Base-by-base conservation (phyloP, 2,113 vertebrate species). In the Bufo gargarizans region DNA sequence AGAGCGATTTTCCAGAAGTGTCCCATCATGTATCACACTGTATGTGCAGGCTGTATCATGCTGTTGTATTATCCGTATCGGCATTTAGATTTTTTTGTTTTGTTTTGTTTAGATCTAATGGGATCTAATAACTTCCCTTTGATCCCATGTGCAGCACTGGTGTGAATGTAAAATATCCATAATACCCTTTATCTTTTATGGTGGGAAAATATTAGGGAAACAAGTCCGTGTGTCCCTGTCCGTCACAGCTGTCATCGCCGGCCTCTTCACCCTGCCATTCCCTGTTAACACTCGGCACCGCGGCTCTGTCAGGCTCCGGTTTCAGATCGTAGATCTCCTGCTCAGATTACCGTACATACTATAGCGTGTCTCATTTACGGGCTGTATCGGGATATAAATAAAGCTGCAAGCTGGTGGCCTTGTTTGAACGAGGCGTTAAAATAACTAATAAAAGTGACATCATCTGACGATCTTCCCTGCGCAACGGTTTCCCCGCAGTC, bases 241-340 rank as follows among this genome's bases (percentile, higher is more conserved):
- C n/a, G 58, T 88, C 87, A 88, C 4, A 53, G 22, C 80, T 88
- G 87, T 88, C 87, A 88, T 83, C 87, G 43, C 55, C 19, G 58
- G 53, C 55, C 79, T 61, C 80, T 77, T 84, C 45, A 9, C 82
- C 22, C 80, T 83, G 56, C 69, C 71, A 53, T 72, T 33, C 79
- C 87, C 80, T 83, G 87, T 88, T 83, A 88, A 83, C 80, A 88
- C 87, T 77, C 80, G 45, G 81, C 80, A 67, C 69, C 50, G 76
- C 43, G 87, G 81, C 71, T 81, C 50, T 83, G 58, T 16, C 45
- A 20, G 43, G 80, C 80, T 77, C 76, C 9, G 55, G 86, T 88
- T 63, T 83, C 87, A 77, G 45, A 76, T 77, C 43, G 80, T 88
- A 77, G 80, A 83, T 47, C 49, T 67, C 80, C 67, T 88, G 69